Percentiles rank a stretch among this genome's conserved stretches.
Evolutionary conservation across 2,113 vertebrate species (phyloP).

Genomic region (Sceloporus undulatus): DNA sequence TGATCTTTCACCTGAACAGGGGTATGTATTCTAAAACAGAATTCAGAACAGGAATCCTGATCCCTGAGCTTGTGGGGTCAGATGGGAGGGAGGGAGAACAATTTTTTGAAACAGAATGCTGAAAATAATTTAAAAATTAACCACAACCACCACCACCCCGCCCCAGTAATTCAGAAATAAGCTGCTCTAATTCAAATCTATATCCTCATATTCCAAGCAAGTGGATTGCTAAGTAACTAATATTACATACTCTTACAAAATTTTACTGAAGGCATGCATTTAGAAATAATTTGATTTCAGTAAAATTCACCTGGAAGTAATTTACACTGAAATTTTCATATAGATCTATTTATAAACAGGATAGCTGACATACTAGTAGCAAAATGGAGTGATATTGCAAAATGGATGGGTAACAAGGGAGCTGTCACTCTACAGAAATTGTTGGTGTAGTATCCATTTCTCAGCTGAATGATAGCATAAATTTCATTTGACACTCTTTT

Average conservation of each 20-base stretch:
- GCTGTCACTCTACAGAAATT: not conserved
- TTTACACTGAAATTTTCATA: not conserved
- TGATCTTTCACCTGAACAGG: not conserved
- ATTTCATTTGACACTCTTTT: slow-evolving; percentile 1
- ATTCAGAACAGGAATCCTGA: not conserved
- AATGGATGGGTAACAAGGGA: not conserved
- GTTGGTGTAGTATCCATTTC: not conserved
- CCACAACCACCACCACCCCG: no score
- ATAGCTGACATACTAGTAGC: not conserved
- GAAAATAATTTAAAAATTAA: not conserved
- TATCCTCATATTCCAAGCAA: not conserved
- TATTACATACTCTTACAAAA: not conserved
- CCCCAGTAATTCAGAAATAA: no score
- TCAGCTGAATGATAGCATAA: not conserved
- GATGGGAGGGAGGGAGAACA: not conserved
- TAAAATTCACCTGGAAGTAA: not conserved
- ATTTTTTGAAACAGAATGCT: not conserved
- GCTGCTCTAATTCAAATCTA: slow-evolving; percentile 35
- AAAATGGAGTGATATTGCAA: not conserved
- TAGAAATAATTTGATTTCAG: not conserved
- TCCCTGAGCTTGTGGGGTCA: not conserved
- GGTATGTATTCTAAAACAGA: not conserved
- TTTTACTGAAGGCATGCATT: slow-evolving; percentile 14
- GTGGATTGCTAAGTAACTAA: slow-evolving; percentile 25
- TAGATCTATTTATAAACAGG: not conserved